These are phyloP conservation scores for Pseudomyrmex flavicornis DNA, from an alignment of 1,140 invertebrate genomes.

Conservation along the genomic window DNA sequence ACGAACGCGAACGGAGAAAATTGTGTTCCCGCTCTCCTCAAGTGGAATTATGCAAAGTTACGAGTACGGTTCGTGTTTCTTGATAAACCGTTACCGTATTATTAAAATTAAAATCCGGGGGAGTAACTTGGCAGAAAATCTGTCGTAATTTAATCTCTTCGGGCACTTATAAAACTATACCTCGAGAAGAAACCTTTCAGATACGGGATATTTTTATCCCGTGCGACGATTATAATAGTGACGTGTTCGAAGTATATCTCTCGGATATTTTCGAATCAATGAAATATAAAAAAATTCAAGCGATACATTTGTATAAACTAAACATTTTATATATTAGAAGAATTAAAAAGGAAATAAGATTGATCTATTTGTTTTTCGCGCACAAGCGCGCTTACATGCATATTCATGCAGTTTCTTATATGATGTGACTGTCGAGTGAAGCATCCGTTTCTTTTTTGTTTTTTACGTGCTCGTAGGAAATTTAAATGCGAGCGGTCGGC, in stretches of 20 bases:
- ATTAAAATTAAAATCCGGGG: constrained; percentile 61
- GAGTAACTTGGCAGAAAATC: constrained; percentile 33
- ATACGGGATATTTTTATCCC: neutral
- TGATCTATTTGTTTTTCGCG: no score
- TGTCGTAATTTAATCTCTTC: constrained; percentile 53
- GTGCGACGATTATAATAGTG: neutral
- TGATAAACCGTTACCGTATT: constrained; percentile 57
- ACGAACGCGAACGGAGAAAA: constrained; percentile 40
- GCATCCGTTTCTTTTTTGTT: neutral
- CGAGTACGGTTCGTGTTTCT: constrained; percentile 43
- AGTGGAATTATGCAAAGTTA: constrained; percentile 52
- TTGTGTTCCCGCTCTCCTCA: constrained; percentile 24
- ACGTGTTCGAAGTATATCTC: neutral
- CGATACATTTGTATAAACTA: neutral
- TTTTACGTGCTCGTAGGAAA: neutral
- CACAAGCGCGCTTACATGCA: neutral
- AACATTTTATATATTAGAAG: no score
- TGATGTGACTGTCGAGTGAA: neutral
- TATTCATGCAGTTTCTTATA: neutral
- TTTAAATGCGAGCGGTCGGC: constrained; percentile 18
- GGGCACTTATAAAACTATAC: constrained; percentile 27
- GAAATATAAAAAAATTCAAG: neutral
- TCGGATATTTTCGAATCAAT: neutral
- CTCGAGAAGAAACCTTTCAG: neutral
- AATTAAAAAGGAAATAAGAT: no score